phyloP scores from a whole-genome alignment of 2,888 invertebrate genomes.

The Drosophila nigritarsus region DNA sequence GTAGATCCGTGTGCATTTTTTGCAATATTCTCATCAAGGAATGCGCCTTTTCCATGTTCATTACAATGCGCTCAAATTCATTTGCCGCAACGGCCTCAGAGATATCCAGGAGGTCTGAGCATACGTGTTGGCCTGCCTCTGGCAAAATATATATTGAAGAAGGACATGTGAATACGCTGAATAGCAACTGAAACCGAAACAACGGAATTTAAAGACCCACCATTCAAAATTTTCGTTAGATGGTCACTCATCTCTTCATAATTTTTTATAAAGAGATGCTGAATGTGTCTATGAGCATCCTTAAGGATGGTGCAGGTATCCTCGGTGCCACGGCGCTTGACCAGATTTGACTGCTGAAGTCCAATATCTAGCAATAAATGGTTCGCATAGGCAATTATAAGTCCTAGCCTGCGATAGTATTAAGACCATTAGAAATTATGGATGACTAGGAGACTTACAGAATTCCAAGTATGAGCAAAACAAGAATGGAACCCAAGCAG shows the following conservation, averaged over 20 bases:
- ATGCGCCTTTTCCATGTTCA: background rate
- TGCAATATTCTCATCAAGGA: background rate
- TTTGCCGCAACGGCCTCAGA: background rate
- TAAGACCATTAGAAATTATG: background rate
- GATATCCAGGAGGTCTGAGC: background rate
- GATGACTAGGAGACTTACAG: background rate
- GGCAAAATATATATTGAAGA: background rate
- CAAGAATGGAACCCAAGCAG: background rate
- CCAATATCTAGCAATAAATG: background rate
- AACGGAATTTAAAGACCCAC: background rate
- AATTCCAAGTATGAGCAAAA: background rate
- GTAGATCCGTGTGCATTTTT: background rate
- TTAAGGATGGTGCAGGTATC: background rate
- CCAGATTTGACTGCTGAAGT: background rate
- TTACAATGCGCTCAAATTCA: background rate
- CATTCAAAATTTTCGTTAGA: background rate
- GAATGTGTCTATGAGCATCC: background rate
- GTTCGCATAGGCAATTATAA: background rate
- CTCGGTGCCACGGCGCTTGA: background rate
- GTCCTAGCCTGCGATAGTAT: background rate
- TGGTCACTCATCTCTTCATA: background rate
- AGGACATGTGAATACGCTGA: background rate
- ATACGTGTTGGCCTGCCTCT: background rate
- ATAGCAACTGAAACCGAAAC: background rate
- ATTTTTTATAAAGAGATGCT: background rate